Evolutionary conservation across 2,888 invertebrate genomes (phyloP), one percentile per base, ranked within the genome.

Genomic region (Siphlonurus alternatus): DNA sequence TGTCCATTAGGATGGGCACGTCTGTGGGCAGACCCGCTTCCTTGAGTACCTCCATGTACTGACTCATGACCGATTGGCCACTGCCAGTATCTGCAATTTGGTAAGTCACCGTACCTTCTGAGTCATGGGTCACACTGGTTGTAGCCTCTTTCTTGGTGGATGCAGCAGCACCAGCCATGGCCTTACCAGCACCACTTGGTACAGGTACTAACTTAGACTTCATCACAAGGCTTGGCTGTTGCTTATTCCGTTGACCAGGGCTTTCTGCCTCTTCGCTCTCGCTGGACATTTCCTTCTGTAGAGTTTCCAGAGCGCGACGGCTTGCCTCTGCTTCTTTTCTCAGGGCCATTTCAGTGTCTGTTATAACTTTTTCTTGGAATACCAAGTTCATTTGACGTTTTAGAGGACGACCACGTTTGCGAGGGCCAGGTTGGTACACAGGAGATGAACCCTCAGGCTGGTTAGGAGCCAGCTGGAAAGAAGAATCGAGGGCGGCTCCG

Each of bases 1-100:
- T 83, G 72, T 83, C 83, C 67, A 83, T 82, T 68, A 84, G 79
- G 69, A 84, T 83, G 23, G 84, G 77, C 24, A 78, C 75, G 68
- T 78, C 75, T 1, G 75, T 71, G 10, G 75, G 75, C 53, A 76
- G 70, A 23, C 77, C 75, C n/a, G 74, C 70, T 63, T 70, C 70
- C 66, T 71, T 72, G 62, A 72, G 65, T 56, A 70, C 70, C 65
- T 72, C 71, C 64, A 70, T 67, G 63, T 71, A 71, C 62, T 71
- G 66, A 20, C 64, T 66, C 54, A 62, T 69, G 5, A 67, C 64
- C 24, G 66, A 38, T 38, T 38, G 38, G 38, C 38, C 38, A 38
- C 38, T 38, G 38, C 38, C 38, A 38, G 7, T 38, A 15, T 38
- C 38, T 5, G 38, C 15, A n/a, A n/a, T n/a, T n/a, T n/a, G n/a